Evolutionary conservation across 2,113 vertebrate species (phyloP).

Genomic region (Tamias sibiricus): DNA sequence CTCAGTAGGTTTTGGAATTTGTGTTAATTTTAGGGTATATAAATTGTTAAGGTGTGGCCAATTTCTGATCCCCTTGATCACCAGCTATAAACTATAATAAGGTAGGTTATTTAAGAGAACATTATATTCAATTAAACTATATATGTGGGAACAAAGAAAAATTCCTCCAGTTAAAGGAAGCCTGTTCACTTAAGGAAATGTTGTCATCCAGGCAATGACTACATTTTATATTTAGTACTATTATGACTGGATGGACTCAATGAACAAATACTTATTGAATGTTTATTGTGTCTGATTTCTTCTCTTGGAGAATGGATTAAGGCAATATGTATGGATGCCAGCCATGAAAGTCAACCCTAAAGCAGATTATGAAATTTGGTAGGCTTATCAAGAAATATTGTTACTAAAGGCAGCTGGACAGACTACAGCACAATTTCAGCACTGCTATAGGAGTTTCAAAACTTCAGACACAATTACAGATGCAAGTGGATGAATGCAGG

Average conservation of each 20-base stretch:
- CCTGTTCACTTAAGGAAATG: background rate
- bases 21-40: background rate
- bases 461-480: background rate
- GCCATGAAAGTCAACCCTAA: background rate
- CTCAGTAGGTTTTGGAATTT: background rate
- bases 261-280: conserved; percentile 1
- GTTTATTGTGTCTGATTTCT: background rate
- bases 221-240: background rate
- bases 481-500: background rate
- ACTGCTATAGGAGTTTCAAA: background rate
- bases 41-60: background rate
- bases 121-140: background rate
- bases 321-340: background rate
- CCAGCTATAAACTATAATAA: background rate
- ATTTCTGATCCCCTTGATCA: background rate
- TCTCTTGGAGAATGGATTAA: background rate
- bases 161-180: background rate
- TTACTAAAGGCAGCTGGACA: background rate
- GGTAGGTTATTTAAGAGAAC: background rate
- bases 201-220: background rate
- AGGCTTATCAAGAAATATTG: background rate
- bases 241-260: background rate
- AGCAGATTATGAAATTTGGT: background rate
- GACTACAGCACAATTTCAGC: background rate
- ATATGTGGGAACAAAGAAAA: background rate